A percentile compares a stretch with the other conserved stretches of the same genome.
Evolutionary conservation across 1,140 invertebrate species (phyloP).

Genomic region (Lucilia sericata): DNA sequence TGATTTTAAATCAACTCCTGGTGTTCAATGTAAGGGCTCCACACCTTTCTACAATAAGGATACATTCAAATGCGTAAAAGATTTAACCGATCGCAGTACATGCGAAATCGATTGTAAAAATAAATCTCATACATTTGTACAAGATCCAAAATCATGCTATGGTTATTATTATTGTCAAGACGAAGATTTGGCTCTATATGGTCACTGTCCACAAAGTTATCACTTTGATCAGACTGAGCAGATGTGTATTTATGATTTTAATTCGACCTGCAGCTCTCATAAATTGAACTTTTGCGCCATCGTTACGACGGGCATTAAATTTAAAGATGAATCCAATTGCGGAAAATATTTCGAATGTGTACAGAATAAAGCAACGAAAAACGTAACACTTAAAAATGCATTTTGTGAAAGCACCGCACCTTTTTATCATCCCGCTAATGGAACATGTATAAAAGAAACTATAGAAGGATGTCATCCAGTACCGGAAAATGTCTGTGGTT

Average conservation of each 20-base stretch:
- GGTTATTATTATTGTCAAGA: slow-evolving; percentile 52
- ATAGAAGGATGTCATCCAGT: slow-evolving; percentile 55
- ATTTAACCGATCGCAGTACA: not conserved
- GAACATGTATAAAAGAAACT: slow-evolving; percentile 50
- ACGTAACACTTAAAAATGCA: not conserved
- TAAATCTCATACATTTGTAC: not conserved
- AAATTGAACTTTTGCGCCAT: slow-evolving; percentile 55
- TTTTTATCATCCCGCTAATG: slow-evolving; percentile 47
- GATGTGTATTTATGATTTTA: slow-evolving; percentile 50
- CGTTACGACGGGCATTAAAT: slow-evolving; percentile 26
- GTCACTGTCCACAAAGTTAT: slow-evolving; percentile 47
- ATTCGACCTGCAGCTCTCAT: slow-evolving; percentile 49
- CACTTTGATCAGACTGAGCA: slow-evolving; percentile 50
- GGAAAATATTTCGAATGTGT: slow-evolving; percentile 52
- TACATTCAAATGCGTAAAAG: not conserved
- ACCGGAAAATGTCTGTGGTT: slow-evolving; percentile 55
- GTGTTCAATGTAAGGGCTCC: not conserved
- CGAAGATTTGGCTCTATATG: slow-evolving; percentile 20
- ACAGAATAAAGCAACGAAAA: not conserved
- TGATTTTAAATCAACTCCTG: not conserved
- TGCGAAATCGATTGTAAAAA: not conserved
- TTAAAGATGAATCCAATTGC: slow-evolving; percentile 54
- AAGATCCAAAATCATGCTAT: slow-evolving; percentile 29
- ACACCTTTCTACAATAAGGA: slow-evolving; percentile 34
- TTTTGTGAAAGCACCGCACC: slow-evolving; percentile 45